Base-by-base conservation (phyloP, 64 coral and sea anemone species). In the Trachythela sp. region DNA sequence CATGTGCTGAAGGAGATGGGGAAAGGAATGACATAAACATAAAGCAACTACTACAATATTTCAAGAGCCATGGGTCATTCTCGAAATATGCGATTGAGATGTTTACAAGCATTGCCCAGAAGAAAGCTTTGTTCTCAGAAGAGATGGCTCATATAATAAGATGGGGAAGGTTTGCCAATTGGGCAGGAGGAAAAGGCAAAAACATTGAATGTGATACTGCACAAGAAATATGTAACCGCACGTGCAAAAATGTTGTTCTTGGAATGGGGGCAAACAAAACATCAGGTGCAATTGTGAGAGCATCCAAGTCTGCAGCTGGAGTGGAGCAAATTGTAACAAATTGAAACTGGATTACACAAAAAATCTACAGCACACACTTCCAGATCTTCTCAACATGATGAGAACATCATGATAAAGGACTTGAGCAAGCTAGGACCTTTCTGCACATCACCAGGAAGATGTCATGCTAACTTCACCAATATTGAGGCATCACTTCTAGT, bases 231-330 rank as follows among this genome's bases (percentile, higher is more conserved):
- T 90, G 88, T 35, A 85, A 88, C 26, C 42, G 76, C 36, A 90
- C 85, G 8, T 86, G 85, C 36, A 94, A 94, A 75, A 88, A 20
- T 72, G 50, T 94, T 88, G 85, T 93, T 35, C 70, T 89, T 40
- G 50, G 64, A 51, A 93, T 93, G 92, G 92, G 92, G 9, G 83
- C 92, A 36, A 93, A 93, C 88, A 93, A 93, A 14, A 90, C 92
- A 1, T 83, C 85, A 36, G 89, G 77, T 10, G 58, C 92, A 48
- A 89, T 93, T 39, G 36, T 90, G 9, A 40, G 84, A 76, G 92
- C 88, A 18, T 89, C 92, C 10, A 90, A 89, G 40, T 83, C 92
- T 84, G 88, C 88, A 75, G 67, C 88, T 77, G 92, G 92, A n/a
- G 58, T 93, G 24, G 51, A 93, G 39, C 58, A 86, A 50, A 93